A percentile compares a stretch with the other conserved stretches of the same genome.
phyloP scores from a whole-genome alignment of 2,113 vertebrate species.

The Pygoscelis antarcticus region DNA sequence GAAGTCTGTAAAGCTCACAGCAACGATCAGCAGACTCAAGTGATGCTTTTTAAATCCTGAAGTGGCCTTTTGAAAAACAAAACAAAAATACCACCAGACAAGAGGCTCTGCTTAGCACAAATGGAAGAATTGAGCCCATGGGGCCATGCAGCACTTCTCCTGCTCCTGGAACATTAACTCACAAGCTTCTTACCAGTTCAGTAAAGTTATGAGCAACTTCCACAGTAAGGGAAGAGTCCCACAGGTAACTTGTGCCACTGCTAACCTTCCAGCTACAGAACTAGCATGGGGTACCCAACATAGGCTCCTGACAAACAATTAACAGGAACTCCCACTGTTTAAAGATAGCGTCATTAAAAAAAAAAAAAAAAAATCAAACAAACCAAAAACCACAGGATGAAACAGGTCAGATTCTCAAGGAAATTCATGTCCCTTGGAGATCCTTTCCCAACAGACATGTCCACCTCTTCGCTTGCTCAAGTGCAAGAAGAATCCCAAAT shows the following conservation, averaged over 20 bases:
- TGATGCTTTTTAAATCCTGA: conserved; percentile 16
- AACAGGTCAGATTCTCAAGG: neutral
- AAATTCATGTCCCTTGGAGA: neutral
- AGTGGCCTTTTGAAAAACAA: neutral
- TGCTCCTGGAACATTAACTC: neutral
- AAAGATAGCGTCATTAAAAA: neutral
- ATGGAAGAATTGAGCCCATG: neutral
- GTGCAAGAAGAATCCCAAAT: neutral
- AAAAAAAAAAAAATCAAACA: neutral
- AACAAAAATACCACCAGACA: neutral
- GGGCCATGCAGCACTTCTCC: neutral
- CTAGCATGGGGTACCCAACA: neutral
- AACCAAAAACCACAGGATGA: neutral
- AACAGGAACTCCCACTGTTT: neutral
- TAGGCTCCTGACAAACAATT: neutral
- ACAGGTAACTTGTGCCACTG: neutral
- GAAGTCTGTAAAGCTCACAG: neutral
- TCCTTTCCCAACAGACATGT: neutral
- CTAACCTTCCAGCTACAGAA: neutral
- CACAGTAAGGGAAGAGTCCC: neutral
- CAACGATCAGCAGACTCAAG: neutral
- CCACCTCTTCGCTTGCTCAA: neutral
- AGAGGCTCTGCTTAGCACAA: neutral
- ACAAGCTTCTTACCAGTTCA: neutral
- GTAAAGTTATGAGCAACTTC: neutral